phyloP scores from a whole-genome alignment of 2,113 vertebrate species.

The Seriola dumerili region DNA sequence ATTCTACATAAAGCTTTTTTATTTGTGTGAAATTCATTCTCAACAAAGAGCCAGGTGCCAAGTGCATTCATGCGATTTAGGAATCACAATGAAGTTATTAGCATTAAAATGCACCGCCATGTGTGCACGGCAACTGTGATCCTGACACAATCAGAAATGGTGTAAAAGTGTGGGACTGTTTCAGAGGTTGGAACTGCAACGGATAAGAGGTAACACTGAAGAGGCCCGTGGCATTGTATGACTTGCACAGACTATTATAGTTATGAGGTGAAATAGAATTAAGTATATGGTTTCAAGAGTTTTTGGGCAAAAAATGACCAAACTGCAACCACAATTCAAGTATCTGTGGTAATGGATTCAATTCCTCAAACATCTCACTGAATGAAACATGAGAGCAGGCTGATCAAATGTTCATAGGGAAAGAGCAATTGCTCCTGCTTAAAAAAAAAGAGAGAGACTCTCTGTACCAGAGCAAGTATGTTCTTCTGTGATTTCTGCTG shows the following conservation, averaged over 20 bases:
- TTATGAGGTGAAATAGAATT: not conserved
- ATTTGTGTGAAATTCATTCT: constrained; percentile 37
- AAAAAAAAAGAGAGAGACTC: not conserved
- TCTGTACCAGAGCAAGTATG: constrained; percentile 16
- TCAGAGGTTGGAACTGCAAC: constrained; percentile 4
- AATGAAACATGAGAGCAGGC: constrained; percentile 35
- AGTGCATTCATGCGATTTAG: constrained; percentile 44
- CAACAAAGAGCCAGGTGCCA: constrained; percentile 62
- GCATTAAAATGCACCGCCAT: constrained; percentile 76
- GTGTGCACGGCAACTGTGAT: constrained; percentile 61
- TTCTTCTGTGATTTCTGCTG: constrained; percentile 36
- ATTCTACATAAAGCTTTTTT: constrained; percentile 13
- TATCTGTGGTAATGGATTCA: constrained; percentile 8
- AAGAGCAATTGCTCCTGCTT: constrained; percentile 20
- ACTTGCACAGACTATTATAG: not conserved
- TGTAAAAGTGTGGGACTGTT: constrained; percentile 2
- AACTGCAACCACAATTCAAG: not conserved
- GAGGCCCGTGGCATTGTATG: constrained; percentile 17
- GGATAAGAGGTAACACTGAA: not conserved
- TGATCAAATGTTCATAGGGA: constrained; percentile 30
- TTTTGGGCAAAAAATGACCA: not conserved
- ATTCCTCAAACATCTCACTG: not conserved
- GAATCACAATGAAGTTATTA: constrained; percentile 74
- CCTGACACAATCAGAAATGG: constrained; percentile 31
- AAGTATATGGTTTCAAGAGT: not conserved